phyloP scores from a whole-genome alignment of 1,140 invertebrate genomes.

The Eriocheir sinensis region DNA sequence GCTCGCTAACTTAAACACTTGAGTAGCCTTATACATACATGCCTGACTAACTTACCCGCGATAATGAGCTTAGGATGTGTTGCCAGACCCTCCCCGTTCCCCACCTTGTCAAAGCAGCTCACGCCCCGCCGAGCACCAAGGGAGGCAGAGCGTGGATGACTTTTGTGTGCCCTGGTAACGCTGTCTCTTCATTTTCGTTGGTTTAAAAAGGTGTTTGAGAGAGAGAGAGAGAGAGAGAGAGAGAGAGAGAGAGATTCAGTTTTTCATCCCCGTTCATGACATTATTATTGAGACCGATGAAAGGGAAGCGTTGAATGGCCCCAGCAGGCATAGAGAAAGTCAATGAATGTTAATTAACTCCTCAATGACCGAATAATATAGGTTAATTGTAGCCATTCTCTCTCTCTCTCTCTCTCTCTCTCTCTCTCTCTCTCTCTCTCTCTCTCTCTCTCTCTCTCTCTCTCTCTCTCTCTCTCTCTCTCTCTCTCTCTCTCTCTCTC shows the following conservation, averaged over 20 bases:
- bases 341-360: too few relatives aligned
- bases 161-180: background rate
- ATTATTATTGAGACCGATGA: background rate
- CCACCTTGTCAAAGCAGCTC: background rate
- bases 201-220: too few relatives aligned
- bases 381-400: background rate
- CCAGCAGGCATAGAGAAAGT: too few relatives aligned
- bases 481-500: too few relatives aligned
- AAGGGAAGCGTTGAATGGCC: too few relatives aligned
- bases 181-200: too few relatives aligned
- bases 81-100: background rate
- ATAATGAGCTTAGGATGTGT: background rate
- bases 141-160: background rate
- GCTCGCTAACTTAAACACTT: background rate
- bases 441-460: too few relatives aligned
- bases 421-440: conserved; percentile 47
- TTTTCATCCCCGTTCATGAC: too few relatives aligned
- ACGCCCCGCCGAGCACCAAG: too few relatives aligned
- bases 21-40: background rate
- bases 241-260: conserved; percentile 1
- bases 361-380: background rate
- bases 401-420: conserved; percentile 50
- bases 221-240: background rate
- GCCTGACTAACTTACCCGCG: background rate
- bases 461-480: too few relatives aligned